Evolutionary conservation across 2,888 invertebrate species (phyloP), one percentile per base, ranked within the genome.

Genomic region (Hemicrepidius hirtus): DNA sequence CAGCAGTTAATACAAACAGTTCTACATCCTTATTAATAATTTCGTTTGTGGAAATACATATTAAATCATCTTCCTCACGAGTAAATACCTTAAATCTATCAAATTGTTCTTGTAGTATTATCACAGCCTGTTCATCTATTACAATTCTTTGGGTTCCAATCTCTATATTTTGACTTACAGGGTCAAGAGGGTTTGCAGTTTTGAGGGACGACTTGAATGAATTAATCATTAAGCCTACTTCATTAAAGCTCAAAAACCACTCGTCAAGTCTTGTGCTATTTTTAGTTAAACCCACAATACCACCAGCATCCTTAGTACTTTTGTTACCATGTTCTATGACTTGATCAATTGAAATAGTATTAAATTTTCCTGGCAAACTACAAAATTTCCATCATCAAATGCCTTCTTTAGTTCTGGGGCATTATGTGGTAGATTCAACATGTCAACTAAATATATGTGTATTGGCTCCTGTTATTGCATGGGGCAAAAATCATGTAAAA

Each of bases 211-310:
- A 21, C 20, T 13, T 35, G 40, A 68, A 71, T 9, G 40, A 18
- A 7, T 68, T 65, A 10, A 68, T 18, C 64, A 73, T 55, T 40
- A 50, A 41, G 9, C 68, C 70, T 40, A 68, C 50, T 12, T 13
- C 68, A 72, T 75, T 73, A 32, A 55, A 74, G 18, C 66, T 75
- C 16, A 75, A 68, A 57, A 55, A 76, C 76, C 72, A 74, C 50
- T 76, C 72, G 41, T 76, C 74, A 5, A 72, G 41, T 50, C 46
- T 68, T 12, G 67, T 75, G 37, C 66, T 69, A 32, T 68, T 68
- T 69, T 75, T 75, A 35, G 74, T 75, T 49, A 73, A 10, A 12
- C 37, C 37, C 7, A 32, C 13, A 3, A 57, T 57, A 1, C 57
- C 28, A 3, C 57, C 57, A 57, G 32, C 35, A 12, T 57, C 13